phyloP scores from a whole-genome alignment of 2,113 vertebrate species.

The Aix galericulata region DNA sequence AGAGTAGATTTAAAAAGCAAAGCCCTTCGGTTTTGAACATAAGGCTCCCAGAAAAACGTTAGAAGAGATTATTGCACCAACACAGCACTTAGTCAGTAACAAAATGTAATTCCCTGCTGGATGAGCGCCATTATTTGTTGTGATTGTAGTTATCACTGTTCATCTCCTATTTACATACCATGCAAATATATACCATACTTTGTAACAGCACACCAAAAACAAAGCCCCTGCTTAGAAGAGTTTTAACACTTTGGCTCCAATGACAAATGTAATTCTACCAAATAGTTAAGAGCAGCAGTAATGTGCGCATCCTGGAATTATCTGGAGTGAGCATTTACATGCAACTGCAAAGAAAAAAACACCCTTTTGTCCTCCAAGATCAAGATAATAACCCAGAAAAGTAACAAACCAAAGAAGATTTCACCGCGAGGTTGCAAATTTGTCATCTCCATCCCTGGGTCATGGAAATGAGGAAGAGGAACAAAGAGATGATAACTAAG shows the following conservation, averaged over 20 bases:
- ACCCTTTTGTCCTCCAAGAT: not conserved
- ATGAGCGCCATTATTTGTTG: conserved; percentile 24
- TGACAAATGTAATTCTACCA: not conserved
- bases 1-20: not conserved
- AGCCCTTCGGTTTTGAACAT: not conserved
- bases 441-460: not conserved
- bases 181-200: conserved; percentile 9
- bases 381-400: not conserved
- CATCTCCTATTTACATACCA: conserved; percentile 33
- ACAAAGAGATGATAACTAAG: not conserved
- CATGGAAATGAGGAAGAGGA: not conserved
- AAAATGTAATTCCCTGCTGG: conserved; percentile 22
- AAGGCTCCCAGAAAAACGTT: not conserved
- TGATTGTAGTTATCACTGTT: conserved; percentile 32
- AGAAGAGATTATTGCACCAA: conserved; percentile 21
- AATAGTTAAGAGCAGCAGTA: not conserved
- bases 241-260: not conserved
- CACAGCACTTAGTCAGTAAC: not conserved
- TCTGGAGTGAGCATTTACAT: not conserved
- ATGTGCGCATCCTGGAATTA: not conserved
- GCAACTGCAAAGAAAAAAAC: not conserved
- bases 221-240: not conserved
- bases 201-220: not conserved
- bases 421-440: rapidly evolving
- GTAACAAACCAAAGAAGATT: not conserved